Conservation (phyloP, 2,888 invertebrate species). For the Chouioia cunea region DNA sequence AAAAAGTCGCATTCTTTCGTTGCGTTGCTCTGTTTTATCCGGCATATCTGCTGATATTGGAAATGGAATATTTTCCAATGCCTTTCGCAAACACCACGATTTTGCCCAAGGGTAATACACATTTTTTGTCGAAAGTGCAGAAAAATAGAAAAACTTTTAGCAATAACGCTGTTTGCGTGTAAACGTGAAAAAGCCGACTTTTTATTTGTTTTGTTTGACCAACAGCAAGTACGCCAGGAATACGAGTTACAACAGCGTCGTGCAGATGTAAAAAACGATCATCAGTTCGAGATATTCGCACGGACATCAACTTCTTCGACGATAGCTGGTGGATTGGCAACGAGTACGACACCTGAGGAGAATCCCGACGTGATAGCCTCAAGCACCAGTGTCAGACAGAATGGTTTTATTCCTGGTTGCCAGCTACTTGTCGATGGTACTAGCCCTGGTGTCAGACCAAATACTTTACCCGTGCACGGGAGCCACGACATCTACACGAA, state of each 20-base stretch:
- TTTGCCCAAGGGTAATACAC: too few species aligned
- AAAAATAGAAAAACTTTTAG: too few species aligned
- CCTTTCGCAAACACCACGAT: too few species aligned
- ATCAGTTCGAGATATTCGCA: constrained; percentile 17
- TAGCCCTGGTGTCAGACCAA: constrained; percentile 52
- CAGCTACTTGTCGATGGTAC: constrained; percentile 1
- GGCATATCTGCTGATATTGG: too few species aligned
- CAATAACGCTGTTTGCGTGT: too few species aligned
- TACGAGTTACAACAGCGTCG: constrained; percentile 37
- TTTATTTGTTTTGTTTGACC: too few species aligned
- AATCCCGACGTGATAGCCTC: constrained; percentile 62
- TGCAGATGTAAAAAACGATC: not conserved
- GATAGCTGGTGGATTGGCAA: not conserved
- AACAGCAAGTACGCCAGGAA: constrained; percentile 28
- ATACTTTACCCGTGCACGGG: constrained; percentile 62
- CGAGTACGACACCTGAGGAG: constrained; percentile 58
- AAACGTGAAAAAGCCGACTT: too few species aligned
- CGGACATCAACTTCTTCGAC: not conserved
- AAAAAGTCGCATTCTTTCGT: too few species aligned
- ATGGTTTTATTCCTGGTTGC: constrained; percentile 50
- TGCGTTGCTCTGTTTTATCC: too few species aligned
- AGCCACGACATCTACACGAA: constrained; percentile 64
- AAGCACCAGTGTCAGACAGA: constrained; percentile 58
- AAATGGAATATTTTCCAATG: too few species aligned
- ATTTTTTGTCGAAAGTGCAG: too few species aligned